Base-by-base conservation (phyloP, 2,888 invertebrate genomes). In the Syrphus vitripennis region DNA sequence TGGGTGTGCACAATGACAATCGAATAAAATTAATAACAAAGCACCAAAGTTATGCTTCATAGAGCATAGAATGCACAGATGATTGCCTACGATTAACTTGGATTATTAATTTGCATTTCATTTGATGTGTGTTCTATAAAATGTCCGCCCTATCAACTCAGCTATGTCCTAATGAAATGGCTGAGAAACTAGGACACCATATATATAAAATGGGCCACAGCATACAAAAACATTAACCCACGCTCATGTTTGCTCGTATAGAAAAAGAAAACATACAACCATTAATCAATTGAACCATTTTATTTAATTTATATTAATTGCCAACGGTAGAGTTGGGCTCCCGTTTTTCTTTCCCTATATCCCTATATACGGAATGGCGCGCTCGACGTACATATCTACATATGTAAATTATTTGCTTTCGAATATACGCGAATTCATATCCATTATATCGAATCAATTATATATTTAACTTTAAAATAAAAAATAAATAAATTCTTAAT, bases 281-380 rank as follows among this genome's bases (percentile, higher is more conserved):
- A 57, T 72, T 79, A 83, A 83, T 83, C 74, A 83, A 74, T 48
- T 55, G 63, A 79, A 79, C 69, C 45, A 77, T 81, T 81, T 72
- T 69, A 84, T 84, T 84, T 76, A 81, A 81, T 81, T 80, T 77
- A 81, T 72, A 72, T 84, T 80, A 84, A 84, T 84, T 84, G 74
- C 70, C 75, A 69, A 69, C 34, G 48, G 19, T 59, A 71, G 70
- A 45, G 21, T 50, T 26, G 37, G 50, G 48, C 31, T 65, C 53
- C 48, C 40, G 34, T 70, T 63, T 37, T 42, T 40, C 29, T 1
- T 48, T 21, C 14, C 24, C 48, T 19, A 0, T 37, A 6, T 4
- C 14, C 9, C 6, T 7, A n/a, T n/a, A n/a, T n/a, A 55, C 9
- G 6, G 4, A 4, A 16, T 5, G n/a, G 40, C 9, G 10, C 24